phyloP scores from a whole-genome alignment of 2,888 invertebrate species.

The Vannuccia rotundouncinata region DNA sequence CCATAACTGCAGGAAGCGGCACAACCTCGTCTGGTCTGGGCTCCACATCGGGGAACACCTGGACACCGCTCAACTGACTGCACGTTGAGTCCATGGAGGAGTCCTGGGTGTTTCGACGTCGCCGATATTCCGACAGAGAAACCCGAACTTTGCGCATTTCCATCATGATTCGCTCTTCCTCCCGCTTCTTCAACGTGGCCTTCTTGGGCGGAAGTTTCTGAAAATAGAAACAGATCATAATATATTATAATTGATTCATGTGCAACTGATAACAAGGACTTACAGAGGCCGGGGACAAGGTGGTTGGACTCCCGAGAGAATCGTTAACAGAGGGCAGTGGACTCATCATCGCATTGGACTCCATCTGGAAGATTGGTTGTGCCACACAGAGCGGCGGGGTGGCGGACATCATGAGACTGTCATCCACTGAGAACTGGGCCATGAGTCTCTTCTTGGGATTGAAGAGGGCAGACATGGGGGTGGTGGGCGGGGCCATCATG shows the following conservation, averaged over 20 bases:
- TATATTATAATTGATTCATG: neutral
- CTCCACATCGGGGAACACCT: no score
- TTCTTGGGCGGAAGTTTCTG: slow-evolving; percentile 5
- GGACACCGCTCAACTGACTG: neutral
- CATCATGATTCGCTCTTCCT: slow-evolving; percentile 3
- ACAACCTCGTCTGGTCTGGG: neutral
- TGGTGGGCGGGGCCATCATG: neutral
- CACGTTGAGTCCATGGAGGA: neutral
- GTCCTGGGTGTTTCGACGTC: neutral
- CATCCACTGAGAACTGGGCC: slow-evolving; percentile 8
- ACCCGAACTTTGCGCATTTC: neutral
- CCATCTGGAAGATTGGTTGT: neutral
- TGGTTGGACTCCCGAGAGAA: neutral
- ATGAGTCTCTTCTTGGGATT: slow-evolving; percentile 8
- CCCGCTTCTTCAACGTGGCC: neutral
- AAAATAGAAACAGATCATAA: no score
- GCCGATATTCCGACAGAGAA: slow-evolving; percentile 7
- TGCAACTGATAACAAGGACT: neutral
- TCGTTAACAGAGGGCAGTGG: neutral
- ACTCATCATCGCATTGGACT: neutral
- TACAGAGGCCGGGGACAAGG: neutral
- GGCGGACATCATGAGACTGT: slow-evolving; percentile 9
- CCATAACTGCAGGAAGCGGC: neutral
- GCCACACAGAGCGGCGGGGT: neutral
- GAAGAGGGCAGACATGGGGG: neutral